These are phyloP conservation scores for Aporophyla lueneburgensis DNA, from an alignment of 2,888 invertebrate species.

Conservation along the genomic window DNA sequence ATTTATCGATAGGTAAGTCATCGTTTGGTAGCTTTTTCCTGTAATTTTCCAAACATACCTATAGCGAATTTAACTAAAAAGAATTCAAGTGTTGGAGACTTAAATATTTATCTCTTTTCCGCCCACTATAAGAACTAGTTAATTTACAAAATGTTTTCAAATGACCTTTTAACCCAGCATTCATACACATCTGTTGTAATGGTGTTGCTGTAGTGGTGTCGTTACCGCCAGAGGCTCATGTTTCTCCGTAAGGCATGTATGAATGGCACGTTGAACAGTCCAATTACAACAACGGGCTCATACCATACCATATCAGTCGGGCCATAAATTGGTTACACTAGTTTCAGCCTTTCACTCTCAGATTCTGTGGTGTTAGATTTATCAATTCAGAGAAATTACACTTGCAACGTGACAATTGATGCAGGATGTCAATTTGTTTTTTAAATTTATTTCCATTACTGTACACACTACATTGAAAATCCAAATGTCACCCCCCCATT, in stretches of 20 bases:
- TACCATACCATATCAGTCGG: slow-evolving; percentile 4
- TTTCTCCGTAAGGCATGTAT: slow-evolving; percentile 40
- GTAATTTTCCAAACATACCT: neutral
- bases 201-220: slow-evolving; percentile 15
- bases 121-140: neutral
- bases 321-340: slow-evolving; percentile 13
- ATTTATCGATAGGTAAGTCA: neutral
- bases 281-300: slow-evolving; percentile 32
- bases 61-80: neutral
- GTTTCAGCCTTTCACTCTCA: slow-evolving; percentile 30
- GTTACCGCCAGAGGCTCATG: slow-evolving; percentile 48
- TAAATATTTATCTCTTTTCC: neutral
- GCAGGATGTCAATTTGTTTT: too few relatives aligned
- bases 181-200: slow-evolving; percentile 28
- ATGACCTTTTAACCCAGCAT: slow-evolving; percentile 27
- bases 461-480: too few relatives aligned
- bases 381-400: neutral
- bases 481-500: too few relatives aligned
- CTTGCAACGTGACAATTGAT: too few relatives aligned
- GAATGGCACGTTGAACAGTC: slow-evolving; percentile 11
- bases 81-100: neutral
- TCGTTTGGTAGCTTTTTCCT: too few relatives aligned
- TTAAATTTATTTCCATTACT: too few relatives aligned
- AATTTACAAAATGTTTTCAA: slow-evolving; percentile 6
- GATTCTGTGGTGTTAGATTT: neutral